Percentiles rank a stretch among this genome's conserved stretches.
Evolutionary conservation across 2,888 invertebrate species (phyloP).

Genomic region (Danaus chrysippus): DNA sequence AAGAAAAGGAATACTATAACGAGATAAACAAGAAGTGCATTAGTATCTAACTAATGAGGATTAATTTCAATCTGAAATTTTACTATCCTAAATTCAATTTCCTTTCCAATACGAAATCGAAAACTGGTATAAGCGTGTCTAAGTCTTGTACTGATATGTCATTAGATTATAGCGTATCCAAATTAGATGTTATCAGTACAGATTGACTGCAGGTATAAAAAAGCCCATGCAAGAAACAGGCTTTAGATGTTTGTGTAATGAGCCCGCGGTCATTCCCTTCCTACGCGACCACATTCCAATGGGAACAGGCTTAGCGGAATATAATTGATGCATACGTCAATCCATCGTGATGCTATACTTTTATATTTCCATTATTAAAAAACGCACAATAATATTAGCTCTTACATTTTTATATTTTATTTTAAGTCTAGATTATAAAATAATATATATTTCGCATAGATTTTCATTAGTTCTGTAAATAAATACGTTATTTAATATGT

Average conservation of each 20-base stretch:
- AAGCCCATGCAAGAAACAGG: background rate
- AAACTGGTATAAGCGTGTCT: background rate
- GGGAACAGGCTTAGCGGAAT: slow-evolving; percentile 35
- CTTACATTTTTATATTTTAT: too few relatives aligned
- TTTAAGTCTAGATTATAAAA: too few relatives aligned
- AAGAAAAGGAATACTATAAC: too few relatives aligned
- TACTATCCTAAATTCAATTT: too few relatives aligned
- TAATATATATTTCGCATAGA: too few relatives aligned
- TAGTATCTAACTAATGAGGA: too few relatives aligned
- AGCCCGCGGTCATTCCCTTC: slow-evolving; percentile 42
- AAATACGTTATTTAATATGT: too few relatives aligned
- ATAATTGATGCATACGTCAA: slow-evolving; percentile 10
- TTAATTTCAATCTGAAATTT: too few relatives aligned
- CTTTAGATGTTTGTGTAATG: slow-evolving; percentile 24
- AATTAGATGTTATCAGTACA: background rate
- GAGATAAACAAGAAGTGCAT: too few relatives aligned
- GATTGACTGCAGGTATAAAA: slow-evolving; percentile 2
- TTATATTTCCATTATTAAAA: too few relatives aligned
- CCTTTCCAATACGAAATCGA: background rate
- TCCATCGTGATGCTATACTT: background rate
- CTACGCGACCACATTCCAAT: slow-evolving; percentile 64
- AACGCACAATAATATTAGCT: too few relatives aligned
- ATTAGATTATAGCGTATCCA: background rate
- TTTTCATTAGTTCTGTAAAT: too few relatives aligned
- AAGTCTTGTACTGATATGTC: background rate